Percentiles rank a stretch among this genome's conserved stretches.
Evolutionary conservation across 2,888 invertebrate species (phyloP).

Genomic region (Drosophila heteroneura): DNA sequence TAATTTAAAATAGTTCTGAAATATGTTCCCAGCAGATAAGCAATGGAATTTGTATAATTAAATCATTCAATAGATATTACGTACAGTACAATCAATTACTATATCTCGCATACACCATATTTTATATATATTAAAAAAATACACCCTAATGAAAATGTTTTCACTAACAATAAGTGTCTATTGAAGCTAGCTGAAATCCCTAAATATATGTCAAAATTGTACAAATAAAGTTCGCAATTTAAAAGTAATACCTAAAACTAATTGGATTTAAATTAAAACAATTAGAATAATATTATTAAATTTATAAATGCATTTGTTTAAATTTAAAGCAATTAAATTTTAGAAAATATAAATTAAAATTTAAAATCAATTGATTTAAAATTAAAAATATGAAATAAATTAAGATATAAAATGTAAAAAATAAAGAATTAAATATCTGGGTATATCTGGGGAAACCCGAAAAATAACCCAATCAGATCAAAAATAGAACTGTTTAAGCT

Average conservation of each 20-base stretch:
- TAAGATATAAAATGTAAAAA: background rate
- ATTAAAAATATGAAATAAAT: background rate
- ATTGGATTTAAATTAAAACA: background rate
- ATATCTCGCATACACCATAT: background rate
- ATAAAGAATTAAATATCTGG: background rate
- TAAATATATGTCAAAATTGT: background rate
- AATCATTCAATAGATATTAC: background rate
- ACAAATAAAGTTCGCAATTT: background rate
- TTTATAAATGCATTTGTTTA: background rate
- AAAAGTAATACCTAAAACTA: rapidly evolving
- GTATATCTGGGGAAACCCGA: background rate
- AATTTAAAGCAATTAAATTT: background rate
- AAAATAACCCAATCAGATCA: background rate
- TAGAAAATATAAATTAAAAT: background rate
- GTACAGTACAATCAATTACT: background rate
- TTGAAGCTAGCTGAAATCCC: background rate
- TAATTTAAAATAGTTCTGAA: rapidly evolving
- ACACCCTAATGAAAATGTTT: background rate
- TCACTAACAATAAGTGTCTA: background rate
- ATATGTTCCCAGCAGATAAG: background rate
- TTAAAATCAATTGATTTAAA: background rate
- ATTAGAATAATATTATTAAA: background rate
- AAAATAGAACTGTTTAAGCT: background rate
- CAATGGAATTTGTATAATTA: background rate
- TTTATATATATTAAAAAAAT: background rate